Percentiles rank a stretch among this genome's conserved stretches.
Conservation (phyloP, 1,140 invertebrate genomes). For the Drosophila ambigua region DNA sequence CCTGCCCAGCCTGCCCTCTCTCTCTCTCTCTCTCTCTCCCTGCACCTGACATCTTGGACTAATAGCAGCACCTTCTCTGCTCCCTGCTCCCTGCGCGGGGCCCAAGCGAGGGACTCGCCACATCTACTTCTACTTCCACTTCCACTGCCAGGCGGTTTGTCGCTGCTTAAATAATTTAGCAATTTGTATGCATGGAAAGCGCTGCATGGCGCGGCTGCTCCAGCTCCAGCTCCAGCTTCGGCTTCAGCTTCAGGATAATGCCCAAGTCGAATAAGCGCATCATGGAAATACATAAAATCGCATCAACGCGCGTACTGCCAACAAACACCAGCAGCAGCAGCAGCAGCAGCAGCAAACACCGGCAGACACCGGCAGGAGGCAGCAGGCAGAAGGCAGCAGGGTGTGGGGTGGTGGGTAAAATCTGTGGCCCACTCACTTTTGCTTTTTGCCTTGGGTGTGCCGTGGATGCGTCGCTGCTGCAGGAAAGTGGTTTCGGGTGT, state of each 20-base stretch:
- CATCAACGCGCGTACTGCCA: slow-evolving; percentile 58
- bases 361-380: slow-evolving; percentile 6
- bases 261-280: slow-evolving; percentile 78
- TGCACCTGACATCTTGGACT: slow-evolving; percentile 66
- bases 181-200: slow-evolving; percentile 82
- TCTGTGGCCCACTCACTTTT: background rate
- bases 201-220: slow-evolving; percentile 48
- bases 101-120: too few species aligned
- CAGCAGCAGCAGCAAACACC: background rate
- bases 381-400: too few species aligned
- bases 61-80: slow-evolving; percentile 58
- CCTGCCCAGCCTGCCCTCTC: too few species aligned
- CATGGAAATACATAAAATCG: slow-evolving; percentile 80
- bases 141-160: slow-evolving; percentile 1
- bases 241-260: slow-evolving; percentile 52
- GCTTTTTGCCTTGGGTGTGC: background rate
- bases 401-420: background rate
- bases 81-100: too few species aligned
- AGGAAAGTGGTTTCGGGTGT: background rate
- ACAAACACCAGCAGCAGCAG: slow-evolving; percentile 26
- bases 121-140: slow-evolving; percentile 1
- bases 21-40: background rate
- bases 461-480: background rate
- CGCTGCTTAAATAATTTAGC: slow-evolving; percentile 80
- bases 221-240: background rate